Base-by-base conservation (phyloP, 2,888 invertebrate genomes). In the Ecdyonurus torrentis region DNA sequence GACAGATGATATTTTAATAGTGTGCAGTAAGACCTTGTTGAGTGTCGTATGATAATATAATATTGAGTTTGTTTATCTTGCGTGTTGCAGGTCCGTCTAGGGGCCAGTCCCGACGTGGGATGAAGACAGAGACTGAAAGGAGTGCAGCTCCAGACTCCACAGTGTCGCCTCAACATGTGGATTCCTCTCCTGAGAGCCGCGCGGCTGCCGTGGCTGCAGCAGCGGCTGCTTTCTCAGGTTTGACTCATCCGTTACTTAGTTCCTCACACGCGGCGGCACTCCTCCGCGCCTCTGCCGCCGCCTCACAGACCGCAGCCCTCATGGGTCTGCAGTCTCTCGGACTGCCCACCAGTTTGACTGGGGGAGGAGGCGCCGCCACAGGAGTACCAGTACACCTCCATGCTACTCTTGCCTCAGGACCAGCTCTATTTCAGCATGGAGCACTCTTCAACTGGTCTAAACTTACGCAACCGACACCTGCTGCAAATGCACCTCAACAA, bases 401-500 rank as follows among this genome's bases (percentile, higher is more conserved):
- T 66, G 79, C 80, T 1, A 81, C 80, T 2, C 73, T 84, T 55
- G 81, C 83, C 5, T 70, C 76, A 0, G 77, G 74, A 67, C 81
- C 83, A 15, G 81, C 82, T 63, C 77, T 85, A 65, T 85, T 84
- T 74, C 81, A 82, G 58, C 82, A 82, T 52, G 81, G 61, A 23
- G 63, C 63, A 7, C 61, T 63, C n/a, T 63, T 61, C 61, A 60
- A 61, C 23, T 63, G 63, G 63, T 55, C 61, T 5, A 63, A 63
- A 55, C 55, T 52, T 25, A 55, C 58, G 50, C 37, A 23, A 60
- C 60, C 59, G 65, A 64, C 58, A 50, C 64, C 1, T 65, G 60
- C 63, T 52, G 52, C 52, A 55, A 52, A 23, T 52, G 59, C 52
- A 52, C 63, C 19, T 58, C 62, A 25, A 25, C 37, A 53, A 37